Evolutionary conservation across 2,797 vertebrate genomes (phyloP).

Genomic region (Rhinella marina): DNA sequence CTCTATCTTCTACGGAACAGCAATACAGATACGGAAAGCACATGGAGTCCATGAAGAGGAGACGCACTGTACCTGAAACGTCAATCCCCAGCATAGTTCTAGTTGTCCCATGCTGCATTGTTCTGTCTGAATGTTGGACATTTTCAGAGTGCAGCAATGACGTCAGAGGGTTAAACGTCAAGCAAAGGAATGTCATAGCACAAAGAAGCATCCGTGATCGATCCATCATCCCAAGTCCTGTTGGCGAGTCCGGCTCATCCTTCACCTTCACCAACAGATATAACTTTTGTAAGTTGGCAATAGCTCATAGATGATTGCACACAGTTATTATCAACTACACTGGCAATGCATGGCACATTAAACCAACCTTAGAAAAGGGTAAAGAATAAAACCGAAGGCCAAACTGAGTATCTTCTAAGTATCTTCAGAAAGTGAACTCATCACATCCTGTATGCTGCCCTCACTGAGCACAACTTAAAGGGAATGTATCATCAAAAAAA

Average conservation of each 20-base stretch:
- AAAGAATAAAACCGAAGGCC: too few species aligned
- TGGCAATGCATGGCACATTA: background rate
- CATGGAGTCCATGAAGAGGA: background rate
- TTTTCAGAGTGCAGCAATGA: constrained; percentile 83
- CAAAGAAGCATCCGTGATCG: constrained; percentile 95
- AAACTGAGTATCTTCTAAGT: too few species aligned
- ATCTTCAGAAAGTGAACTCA: too few species aligned
- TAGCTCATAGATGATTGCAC: too few species aligned
- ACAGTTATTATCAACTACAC: background rate
- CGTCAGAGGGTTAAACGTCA: constrained; percentile 94
- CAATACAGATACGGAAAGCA: too few species aligned
- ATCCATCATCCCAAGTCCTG: constrained; percentile 93
- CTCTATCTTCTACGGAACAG: too few species aligned
- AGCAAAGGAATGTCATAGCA: constrained; percentile 92
- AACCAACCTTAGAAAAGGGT: too few species aligned
- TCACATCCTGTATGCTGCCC: too few species aligned
- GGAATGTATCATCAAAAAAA: too few species aligned
- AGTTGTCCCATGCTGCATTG: constrained; percentile 74
- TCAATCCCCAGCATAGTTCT: constrained; percentile 83
- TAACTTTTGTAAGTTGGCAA: background rate
- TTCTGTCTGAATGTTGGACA: constrained; percentile 64
- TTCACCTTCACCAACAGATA: constrained; percentile 83
- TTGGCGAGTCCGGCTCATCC: constrained; percentile 91
- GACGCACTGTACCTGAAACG: constrained; percentile 70
- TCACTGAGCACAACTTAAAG: too few species aligned